These are phyloP conservation scores for Lutraria rhynchaena DNA, from an alignment of 1,140 invertebrate genomes.

Conservation along the genomic window DNA sequence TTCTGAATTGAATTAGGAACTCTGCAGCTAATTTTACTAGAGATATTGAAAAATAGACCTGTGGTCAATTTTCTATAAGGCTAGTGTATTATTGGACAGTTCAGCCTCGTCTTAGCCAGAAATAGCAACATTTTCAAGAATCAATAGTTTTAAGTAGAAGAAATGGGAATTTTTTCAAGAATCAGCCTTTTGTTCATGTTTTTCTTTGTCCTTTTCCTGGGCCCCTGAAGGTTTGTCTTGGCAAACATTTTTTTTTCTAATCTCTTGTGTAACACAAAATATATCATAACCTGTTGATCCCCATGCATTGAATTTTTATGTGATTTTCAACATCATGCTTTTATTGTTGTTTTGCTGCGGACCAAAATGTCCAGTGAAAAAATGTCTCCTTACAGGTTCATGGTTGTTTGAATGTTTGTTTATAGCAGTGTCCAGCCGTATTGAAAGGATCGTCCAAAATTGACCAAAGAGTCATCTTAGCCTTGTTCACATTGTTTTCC, in stretches of 20 bases:
- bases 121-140: conserved; percentile 32
- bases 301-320: too few species aligned
- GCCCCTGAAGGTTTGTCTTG: background rate
- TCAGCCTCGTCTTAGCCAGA: background rate
- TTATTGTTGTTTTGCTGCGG: too few species aligned
- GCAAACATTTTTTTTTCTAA: background rate
- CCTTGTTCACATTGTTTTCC: too few species aligned
- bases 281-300: too few species aligned
- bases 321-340: too few species aligned
- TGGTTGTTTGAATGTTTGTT: too few species aligned
- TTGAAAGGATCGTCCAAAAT: too few species aligned
- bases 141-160: conserved; percentile 42
- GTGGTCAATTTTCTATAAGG: conserved; percentile 56
- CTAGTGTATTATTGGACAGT: conserved; percentile 12
- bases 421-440: too few species aligned
- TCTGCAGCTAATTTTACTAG: conserved; percentile 50
- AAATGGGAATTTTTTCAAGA: conserved; percentile 29
- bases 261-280: background rate
- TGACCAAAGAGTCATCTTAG: too few species aligned
- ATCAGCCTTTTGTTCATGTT: background rate
- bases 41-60: conserved; percentile 59
- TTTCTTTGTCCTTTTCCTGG: background rate
- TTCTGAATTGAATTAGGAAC: conserved; percentile 57
- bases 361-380: too few species aligned
- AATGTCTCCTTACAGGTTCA: too few species aligned